Conservation (phyloP, 2,888 invertebrate genomes). For the Eilema caniola region DNA sequence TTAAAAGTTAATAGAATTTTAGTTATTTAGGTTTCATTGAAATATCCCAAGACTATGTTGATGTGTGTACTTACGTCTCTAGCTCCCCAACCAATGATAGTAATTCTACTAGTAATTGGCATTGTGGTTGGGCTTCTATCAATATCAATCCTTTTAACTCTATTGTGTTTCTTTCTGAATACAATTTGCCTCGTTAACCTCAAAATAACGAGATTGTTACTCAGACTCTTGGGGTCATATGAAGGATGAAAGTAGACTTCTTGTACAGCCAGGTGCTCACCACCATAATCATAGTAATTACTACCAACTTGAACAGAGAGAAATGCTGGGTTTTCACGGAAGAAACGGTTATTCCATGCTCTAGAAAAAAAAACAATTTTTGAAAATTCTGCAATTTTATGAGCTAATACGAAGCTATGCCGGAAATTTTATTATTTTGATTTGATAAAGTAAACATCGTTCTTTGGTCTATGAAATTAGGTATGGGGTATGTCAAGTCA, state of each 20-base stretch:
- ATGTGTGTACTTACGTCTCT: constrained; percentile 62
- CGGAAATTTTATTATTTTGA: no score
- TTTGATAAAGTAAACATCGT: no score
- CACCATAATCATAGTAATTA: constrained; percentile 64
- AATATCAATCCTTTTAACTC: constrained; percentile 62
- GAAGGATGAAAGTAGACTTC: constrained; percentile 75
- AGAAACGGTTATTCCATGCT: constrained; percentile 77
- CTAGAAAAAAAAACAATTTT: constrained; percentile 46
- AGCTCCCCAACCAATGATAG: constrained; percentile 77
- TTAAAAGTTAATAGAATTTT: no score
- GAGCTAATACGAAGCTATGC: no score
- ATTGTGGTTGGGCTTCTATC: constrained; percentile 56
- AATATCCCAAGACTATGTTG: no score
- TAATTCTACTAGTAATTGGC: constrained; percentile 52
- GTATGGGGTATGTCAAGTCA: not conserved
- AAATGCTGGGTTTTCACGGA: constrained; percentile 75
- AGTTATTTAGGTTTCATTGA: no score
- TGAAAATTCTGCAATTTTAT: no score
- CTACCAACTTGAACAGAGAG: constrained; percentile 74
- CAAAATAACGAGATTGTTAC: constrained; percentile 70
- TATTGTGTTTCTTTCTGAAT: constrained; percentile 38
- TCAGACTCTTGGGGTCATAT: constrained; percentile 68
- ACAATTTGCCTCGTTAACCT: constrained; percentile 62
- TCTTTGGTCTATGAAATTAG: no score
- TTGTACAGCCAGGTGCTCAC: constrained; percentile 65